Percentiles rank a stretch among this genome's conserved stretches.
Evolutionary conservation across 2,888 invertebrate species (phyloP).

Genomic region (Tanypteryx hageni): DNA sequence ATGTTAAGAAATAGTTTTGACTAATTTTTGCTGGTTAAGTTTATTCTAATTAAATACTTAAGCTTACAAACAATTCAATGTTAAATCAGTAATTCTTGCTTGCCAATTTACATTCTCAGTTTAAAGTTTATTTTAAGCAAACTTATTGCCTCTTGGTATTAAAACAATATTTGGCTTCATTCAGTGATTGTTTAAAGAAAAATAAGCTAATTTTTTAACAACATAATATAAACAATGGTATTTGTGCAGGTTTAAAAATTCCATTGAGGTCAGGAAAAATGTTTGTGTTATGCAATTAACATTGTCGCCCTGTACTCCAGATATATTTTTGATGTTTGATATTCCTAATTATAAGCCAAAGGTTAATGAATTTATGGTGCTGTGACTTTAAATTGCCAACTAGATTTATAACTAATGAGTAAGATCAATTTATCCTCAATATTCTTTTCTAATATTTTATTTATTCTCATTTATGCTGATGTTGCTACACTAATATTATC

Average conservation of each 20-base stretch:
- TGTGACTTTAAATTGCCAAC: constrained; percentile 39
- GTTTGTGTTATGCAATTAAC: neutral
- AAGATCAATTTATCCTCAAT: neutral
- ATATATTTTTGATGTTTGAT: constrained; percentile 28
- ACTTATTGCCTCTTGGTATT: neutral
- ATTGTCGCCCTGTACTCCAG: neutral
- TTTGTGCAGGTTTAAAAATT: too few relatives aligned
- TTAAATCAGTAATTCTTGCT: neutral
- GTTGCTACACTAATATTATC: neutral
- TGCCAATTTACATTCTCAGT: neutral
- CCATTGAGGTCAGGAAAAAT: too few relatives aligned
- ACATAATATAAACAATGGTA: too few relatives aligned
- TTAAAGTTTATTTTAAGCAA: neutral
- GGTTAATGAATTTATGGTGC: constrained; percentile 58
- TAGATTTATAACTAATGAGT: neutral
- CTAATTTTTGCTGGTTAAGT: neutral
- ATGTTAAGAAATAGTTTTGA: neutral
- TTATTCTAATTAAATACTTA: neutral
- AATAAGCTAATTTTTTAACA: too few relatives aligned
- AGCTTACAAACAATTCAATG: neutral
- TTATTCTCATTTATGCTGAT: neutral
- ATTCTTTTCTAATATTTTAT: neutral
- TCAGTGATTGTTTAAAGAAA: too few relatives aligned
- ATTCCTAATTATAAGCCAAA: constrained; percentile 20
- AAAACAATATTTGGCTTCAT: too few relatives aligned